Percentiles rank a stretch among this genome's conserved stretches.
Evolutionary conservation across 2,888 invertebrate species (phyloP).

Genomic region (Xestia sexstrigata): DNA sequence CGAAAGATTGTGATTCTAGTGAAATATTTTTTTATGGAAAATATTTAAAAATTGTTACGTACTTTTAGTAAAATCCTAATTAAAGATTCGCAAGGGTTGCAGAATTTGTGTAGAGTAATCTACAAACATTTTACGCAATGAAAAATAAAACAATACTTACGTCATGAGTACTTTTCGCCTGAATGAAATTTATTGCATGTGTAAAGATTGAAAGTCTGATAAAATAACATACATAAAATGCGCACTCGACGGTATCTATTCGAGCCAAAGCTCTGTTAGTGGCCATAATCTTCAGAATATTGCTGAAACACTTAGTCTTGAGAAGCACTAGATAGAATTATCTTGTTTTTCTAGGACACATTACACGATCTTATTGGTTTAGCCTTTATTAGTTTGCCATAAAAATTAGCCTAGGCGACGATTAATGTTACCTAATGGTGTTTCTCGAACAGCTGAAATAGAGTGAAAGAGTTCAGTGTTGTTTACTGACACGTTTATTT

Average conservation of each 20-base stretch:
- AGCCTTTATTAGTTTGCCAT: slow-evolving; percentile 3
- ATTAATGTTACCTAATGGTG: slow-evolving; percentile 27
- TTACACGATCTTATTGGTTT: slow-evolving; percentile 11
- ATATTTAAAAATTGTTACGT: slow-evolving; percentile 10
- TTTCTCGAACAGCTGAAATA: slow-evolving; percentile 46
- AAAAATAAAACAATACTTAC: slow-evolving; percentile 16
- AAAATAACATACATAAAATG: slow-evolving; percentile 6
- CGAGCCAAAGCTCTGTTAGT: slow-evolving; percentile 37
- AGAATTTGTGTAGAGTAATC: slow-evolving; percentile 8
- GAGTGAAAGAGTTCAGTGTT: slow-evolving; percentile 32
- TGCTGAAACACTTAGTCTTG: slow-evolving; percentile 34
- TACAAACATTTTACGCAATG: slow-evolving; percentile 12
- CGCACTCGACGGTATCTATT: slow-evolving; percentile 12
- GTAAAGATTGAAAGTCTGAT: slow-evolving; percentile 28
- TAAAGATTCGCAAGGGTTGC: slow-evolving; percentile 21
- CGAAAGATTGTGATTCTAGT: slow-evolving; percentile 17
- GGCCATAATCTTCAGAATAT: slow-evolving; percentile 46
- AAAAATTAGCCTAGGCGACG: slow-evolving; percentile 2
- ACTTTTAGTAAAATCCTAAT: slow-evolving; percentile 10
- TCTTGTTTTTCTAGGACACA: slow-evolving; percentile 28
- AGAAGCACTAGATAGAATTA: slow-evolving; percentile 20
- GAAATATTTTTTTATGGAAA: slow-evolving; percentile 37
- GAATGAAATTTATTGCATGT: slow-evolving; percentile 42
- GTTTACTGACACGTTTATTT: slow-evolving; percentile 45
- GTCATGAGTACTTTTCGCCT: slow-evolving; percentile 37